A percentile compares a stretch with the other conserved stretches of the same genome.
Evolutionary conservation across 2,888 invertebrate genomes (phyloP).

Genomic region (Acanthococcus lagerstroemiae): DNA sequence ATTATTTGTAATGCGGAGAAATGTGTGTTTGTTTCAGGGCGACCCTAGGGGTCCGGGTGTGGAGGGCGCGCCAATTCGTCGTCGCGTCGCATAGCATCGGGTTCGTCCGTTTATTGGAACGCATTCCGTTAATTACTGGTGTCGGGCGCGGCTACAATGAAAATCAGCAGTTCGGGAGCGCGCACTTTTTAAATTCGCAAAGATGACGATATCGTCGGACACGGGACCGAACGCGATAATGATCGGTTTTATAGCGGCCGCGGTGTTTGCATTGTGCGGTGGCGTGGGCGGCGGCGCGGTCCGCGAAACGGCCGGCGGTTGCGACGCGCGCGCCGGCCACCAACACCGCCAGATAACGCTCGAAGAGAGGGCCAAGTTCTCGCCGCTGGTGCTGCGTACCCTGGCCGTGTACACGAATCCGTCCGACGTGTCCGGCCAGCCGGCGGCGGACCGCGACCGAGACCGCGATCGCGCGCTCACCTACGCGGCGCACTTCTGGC

Average conservation of each 20-base stretch:
- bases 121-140: too few species aligned
- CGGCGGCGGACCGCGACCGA: slow-evolving; percentile 31
- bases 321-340: not conserved
- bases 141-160: not conserved
- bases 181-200: not conserved
- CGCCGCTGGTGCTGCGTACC: slow-evolving; percentile 48
- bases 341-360: slow-evolving; percentile 24
- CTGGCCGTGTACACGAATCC: slow-evolving; percentile 42
- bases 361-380: slow-evolving; percentile 16
- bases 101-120: not conserved
- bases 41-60: too few species aligned
- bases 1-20: not conserved
- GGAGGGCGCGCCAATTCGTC: too few species aligned
- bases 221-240: slow-evolving; percentile 25
- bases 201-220: not conserved
- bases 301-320: slow-evolving; percentile 3
- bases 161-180: not conserved
- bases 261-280: slow-evolving; percentile 14
- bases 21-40: not conserved
- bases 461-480: slow-evolving; percentile 1
- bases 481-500: slow-evolving; percentile 43
- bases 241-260: slow-evolving; percentile 24
- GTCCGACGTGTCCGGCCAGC: slow-evolving; percentile 31
- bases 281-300: slow-evolving; percentile 10
- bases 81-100: not conserved